Evolutionary conservation across 23 tunicate species (phyloP), one percentile per base, ranked within the genome.

Genomic region (Corella eumyota): DNA sequence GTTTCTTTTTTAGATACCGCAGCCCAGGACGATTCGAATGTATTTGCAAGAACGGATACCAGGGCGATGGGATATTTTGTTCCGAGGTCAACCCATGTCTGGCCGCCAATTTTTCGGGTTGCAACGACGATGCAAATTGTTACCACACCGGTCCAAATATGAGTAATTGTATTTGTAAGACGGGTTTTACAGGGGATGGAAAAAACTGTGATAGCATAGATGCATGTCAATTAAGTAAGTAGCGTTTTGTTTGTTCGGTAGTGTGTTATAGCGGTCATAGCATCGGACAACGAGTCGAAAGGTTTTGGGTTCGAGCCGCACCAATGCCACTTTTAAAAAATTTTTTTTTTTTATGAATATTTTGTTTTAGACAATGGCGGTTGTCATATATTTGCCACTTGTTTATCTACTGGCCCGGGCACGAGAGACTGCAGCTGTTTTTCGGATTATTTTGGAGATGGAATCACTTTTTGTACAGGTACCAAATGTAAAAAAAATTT

Each of bases 41-140:
- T 36, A 40, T 49, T 3, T 88, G 96, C 73, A 88, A 88, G 55
- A 50, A 22, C 13, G 85, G 85, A 1, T 88, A 71, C 60, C 45
- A 60, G 45, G 96, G 96, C 26, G 90, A 88, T 54, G 96, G 96
- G 2, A 62, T 49, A 15, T 79, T 61, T 30, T 88, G 96, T 31
- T 5, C 25, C 0, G 74, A 62, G 34, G 69, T 88, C 22, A 88
- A 88, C 46, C 96, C 96, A 20, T 88, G 96, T 37, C 22, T 77
- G 70, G 37, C 65, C n/a, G 32, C 45, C 17, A 65, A 57, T 29
- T 11, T 25, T 2, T 20, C 51, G 2, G 31, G 6, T 3, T 85
- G 95, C 25, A 74, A 71, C 45, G 60, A 19, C 19, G 46, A 66
- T 31, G 81, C 90, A 29, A 19, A 33, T 4, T 88, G 96, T 33